phyloP scores from a whole-genome alignment of 2,113 vertebrate genomes.

The Astur gentilis region DNA sequence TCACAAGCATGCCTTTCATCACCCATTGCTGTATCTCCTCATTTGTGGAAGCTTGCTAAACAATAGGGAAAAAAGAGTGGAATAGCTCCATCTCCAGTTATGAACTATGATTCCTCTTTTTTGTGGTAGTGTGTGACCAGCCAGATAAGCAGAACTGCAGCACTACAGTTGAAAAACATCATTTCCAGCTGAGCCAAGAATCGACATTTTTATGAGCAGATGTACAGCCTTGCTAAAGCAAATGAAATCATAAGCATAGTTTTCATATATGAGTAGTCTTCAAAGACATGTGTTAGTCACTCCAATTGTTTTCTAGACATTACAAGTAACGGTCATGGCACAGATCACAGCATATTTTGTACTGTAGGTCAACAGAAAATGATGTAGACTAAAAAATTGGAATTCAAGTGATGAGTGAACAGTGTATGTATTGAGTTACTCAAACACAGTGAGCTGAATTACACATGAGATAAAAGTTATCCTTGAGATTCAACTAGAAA shows the following conservation, averaged over 20 bases:
- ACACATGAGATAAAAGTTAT: neutral
- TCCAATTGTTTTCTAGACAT: neutral
- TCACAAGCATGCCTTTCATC: neutral
- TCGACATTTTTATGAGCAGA: neutral
- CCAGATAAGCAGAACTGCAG: neutral
- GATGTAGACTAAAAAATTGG: neutral
- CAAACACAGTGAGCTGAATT: neutral
- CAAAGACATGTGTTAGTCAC: neutral
- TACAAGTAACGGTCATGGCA: neutral
- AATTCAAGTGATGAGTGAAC: neutral
- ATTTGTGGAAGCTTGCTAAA: neutral
- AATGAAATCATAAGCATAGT: neutral
- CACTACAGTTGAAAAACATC: neutral
- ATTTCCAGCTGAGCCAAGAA: neutral
- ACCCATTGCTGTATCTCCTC: neutral
- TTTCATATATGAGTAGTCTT: neutral
- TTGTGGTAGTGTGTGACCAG: neutral
- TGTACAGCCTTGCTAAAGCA: neutral
- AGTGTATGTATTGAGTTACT: neutral
- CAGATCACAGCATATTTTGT: neutral
- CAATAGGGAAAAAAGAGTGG: neutral
- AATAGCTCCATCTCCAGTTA: neutral
- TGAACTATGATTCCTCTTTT: neutral
- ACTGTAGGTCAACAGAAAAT: neutral
- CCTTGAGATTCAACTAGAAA: neutral